phyloP scores from a whole-genome alignment of 2,888 invertebrate genomes.

The Lepidocyrtinus sp. region DNA sequence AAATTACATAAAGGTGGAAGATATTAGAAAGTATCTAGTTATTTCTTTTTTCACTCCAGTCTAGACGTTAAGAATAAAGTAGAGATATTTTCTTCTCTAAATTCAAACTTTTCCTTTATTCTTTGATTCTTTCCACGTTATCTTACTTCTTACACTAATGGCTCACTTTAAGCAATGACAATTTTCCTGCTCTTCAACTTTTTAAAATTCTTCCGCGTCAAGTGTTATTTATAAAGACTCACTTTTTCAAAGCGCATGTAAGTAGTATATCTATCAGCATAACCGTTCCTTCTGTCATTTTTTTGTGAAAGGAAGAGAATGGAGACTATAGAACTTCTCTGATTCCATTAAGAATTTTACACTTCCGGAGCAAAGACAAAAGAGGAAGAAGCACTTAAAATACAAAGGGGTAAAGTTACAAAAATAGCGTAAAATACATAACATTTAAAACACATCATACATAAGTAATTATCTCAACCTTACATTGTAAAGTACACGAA shows the following conservation, averaged over 20 bases:
- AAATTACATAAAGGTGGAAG: constrained; percentile 8
- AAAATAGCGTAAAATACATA: no score
- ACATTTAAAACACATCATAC: no score
- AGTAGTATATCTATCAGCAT: neutral
- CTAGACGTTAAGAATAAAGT: no score
- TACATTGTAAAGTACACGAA: no score
- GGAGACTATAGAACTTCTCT: neutral
- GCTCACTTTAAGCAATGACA: neutral
- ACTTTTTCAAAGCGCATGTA: neutral
- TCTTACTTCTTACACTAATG: neutral
- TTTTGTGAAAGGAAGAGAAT: neutral
- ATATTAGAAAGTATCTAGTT: no score
- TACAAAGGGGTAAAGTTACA: neutral
- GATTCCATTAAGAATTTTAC: neutral
- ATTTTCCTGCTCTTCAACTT: neutral
- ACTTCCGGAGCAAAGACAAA: neutral
- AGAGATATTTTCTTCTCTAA: neutral
- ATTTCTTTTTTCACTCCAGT: no score
- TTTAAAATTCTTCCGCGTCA: constrained; percentile 26
- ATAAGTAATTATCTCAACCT: no score
- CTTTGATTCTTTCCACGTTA: neutral
- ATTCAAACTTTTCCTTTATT: neutral
- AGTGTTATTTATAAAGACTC: constrained; percentile 22
- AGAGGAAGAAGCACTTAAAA: neutral
- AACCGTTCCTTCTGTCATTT: neutral